Evolutionary conservation across 2,888 invertebrate species (phyloP).

Genomic region (Camptogramma bilineatum): DNA sequence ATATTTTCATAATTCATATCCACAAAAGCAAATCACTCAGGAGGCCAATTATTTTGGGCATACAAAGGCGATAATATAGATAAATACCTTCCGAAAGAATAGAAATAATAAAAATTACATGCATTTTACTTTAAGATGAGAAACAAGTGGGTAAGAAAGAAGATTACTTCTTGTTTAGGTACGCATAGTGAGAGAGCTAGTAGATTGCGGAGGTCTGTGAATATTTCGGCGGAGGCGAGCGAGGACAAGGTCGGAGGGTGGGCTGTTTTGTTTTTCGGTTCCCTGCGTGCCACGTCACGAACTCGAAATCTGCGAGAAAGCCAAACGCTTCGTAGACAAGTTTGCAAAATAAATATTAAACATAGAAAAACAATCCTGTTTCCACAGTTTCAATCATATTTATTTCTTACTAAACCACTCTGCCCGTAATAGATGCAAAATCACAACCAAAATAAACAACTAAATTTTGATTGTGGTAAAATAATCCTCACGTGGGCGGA

Average conservation of each 20-base stretch:
- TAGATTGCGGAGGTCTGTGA: constrained; percentile 28
- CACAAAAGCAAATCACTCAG: too few relatives aligned
- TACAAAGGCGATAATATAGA: too few relatives aligned
- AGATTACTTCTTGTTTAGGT: constrained; percentile 40
- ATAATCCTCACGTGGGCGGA: background rate
- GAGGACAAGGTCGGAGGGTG: constrained; percentile 40
- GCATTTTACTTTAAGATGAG: background rate
- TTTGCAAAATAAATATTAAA: constrained; percentile 8
- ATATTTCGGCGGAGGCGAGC: constrained; percentile 23
- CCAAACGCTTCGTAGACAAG: constrained; percentile 13
- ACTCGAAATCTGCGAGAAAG: constrained; percentile 26
- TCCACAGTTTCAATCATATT: background rate
- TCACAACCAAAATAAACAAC: background rate
- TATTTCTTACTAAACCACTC: too few relatives aligned
- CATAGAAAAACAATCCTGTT: background rate
- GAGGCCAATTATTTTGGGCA: too few relatives aligned
- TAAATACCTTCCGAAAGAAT: too few relatives aligned
- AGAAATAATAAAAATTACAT: too few relatives aligned
- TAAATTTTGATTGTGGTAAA: background rate
- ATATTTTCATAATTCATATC: too few relatives aligned
- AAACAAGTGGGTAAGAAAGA: background rate
- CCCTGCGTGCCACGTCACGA: constrained; percentile 32
- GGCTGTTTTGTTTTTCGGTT: constrained; percentile 40
- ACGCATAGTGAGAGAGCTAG: constrained; percentile 31
- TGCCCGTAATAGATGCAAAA: background rate